phyloP scores from a whole-genome alignment of 2,797 vertebrate species.

The Poecilia gillii region DNA sequence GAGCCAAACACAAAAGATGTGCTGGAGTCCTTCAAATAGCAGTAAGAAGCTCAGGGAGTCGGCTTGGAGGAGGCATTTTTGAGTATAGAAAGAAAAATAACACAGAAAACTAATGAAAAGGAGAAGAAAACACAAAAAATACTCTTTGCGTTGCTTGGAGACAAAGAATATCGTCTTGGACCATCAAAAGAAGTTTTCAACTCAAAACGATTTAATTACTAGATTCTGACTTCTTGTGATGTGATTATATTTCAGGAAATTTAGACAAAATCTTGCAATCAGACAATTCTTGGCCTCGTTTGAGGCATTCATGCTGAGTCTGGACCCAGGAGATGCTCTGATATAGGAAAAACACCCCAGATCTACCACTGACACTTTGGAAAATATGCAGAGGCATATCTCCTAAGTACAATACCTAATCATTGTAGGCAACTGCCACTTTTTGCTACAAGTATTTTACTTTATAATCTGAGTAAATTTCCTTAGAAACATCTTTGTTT shows the following conservation, averaged over 20 bases:
- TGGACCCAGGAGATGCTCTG: not conserved
- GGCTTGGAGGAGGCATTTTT: not conserved
- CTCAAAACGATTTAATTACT: not conserved
- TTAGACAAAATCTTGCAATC: not conserved
- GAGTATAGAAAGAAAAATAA: not conserved
- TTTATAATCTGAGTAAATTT: no score
- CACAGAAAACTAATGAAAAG: not conserved
- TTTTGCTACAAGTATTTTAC: no score
- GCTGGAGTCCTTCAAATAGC: not conserved
- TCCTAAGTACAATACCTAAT: no score
- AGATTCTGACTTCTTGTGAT: not conserved
- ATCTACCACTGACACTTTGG: not conserved
- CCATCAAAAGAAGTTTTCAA: not conserved
- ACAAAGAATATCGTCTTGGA: not conserved
- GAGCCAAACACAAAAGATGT: not conserved
- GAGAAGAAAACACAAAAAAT: not conserved
- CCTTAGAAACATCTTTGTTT: no score
- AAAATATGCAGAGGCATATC: no score
- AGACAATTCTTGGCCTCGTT: not conserved
- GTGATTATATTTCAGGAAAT: not conserved
- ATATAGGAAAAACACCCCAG: not conserved
- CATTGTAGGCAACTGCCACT: no score
- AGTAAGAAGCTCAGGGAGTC: not conserved
- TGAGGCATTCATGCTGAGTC: not conserved
- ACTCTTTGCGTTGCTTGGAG: not conserved